These are phyloP conservation scores for Troides helena DNA, from an alignment of 2,888 invertebrate species.

Conservation along the genomic window DNA sequence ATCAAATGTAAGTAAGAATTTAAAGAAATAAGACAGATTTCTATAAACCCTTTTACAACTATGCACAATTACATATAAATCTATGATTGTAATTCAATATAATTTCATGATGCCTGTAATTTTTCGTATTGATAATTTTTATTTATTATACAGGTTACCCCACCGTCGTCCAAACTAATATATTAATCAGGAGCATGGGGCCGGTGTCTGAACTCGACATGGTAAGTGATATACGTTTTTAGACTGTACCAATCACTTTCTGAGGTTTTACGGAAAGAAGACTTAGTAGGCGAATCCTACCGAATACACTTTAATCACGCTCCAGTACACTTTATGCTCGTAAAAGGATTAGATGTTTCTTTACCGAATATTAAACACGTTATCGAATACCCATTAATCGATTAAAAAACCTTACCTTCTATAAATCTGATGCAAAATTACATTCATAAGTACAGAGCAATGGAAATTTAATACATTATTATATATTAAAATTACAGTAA, in stretches of 20 bases:
- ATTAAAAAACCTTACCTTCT: not conserved
- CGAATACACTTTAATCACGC: not conserved
- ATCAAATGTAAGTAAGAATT: too few species aligned
- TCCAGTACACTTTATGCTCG: constrained; percentile 18
- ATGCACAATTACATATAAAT: too few species aligned
- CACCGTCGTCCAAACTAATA: constrained; percentile 92
- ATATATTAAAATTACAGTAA: too few species aligned
- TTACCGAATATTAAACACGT: not conserved
- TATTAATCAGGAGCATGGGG: constrained; percentile 94
- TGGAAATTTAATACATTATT: too few species aligned
- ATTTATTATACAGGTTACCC: constrained; percentile 83
- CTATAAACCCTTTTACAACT: too few species aligned
- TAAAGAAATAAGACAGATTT: too few species aligned
- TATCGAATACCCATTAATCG: not conserved
- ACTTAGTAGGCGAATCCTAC: constrained; percentile 2
- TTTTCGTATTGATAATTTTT: not conserved
- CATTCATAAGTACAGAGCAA: too few species aligned
- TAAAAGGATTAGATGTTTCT: constrained; percentile 3
- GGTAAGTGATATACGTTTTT: constrained; percentile 78
- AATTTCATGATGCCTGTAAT: not conserved
- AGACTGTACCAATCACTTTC: constrained; percentile 2
- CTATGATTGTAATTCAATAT: not conserved
- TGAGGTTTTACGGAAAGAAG: not conserved
- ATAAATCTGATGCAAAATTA: too few species aligned
- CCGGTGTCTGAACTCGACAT: constrained; percentile 94